phyloP scores from a whole-genome alignment of 2,113 vertebrate species.

The Hippocampus guttulatus region DNA sequence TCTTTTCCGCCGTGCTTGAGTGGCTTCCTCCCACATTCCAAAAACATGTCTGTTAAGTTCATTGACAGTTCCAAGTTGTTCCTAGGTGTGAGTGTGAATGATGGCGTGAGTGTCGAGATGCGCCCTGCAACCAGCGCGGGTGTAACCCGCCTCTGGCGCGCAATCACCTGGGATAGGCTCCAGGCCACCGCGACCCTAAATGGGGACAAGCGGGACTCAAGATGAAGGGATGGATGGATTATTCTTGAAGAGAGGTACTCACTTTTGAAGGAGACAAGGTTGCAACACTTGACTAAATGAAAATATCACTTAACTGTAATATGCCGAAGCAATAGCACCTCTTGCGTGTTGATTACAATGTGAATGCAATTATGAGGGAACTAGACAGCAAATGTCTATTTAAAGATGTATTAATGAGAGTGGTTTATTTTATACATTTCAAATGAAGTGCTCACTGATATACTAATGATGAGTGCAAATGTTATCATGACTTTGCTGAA shows the following conservation, averaged over 20 bases:
- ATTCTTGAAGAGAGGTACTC: constrained; percentile 35
- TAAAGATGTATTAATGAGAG: constrained; percentile 21
- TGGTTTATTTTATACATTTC: constrained; percentile 33
- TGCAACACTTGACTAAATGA: constrained; percentile 19
- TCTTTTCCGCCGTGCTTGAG: not conserved
- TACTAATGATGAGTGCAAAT: constrained; percentile 9
- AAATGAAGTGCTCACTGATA: constrained; percentile 36
- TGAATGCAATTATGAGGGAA: constrained; percentile 25
- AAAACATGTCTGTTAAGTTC: not conserved
- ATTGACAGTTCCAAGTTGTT: not conserved
- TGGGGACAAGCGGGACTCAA: too few relatives aligned
- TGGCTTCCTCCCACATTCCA: not conserved
- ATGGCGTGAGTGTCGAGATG: not conserved
- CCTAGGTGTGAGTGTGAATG: not conserved
- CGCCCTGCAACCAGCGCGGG: not conserved
- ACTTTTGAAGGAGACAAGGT: constrained; percentile 18
- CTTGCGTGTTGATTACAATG: constrained; percentile 27
- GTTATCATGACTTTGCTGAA: constrained; percentile 13
- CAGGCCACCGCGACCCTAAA: too few relatives aligned
- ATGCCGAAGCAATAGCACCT: constrained; percentile 8
- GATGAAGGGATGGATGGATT: not conserved
- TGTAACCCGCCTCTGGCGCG: too few relatives aligned
- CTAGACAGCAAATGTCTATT: constrained; percentile 2
- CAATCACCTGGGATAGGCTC: too few relatives aligned
- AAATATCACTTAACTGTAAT: constrained; percentile 11